Evolutionary conservation across 1,140 invertebrate species (phyloP).

Genomic region (Physella acuta): DNA sequence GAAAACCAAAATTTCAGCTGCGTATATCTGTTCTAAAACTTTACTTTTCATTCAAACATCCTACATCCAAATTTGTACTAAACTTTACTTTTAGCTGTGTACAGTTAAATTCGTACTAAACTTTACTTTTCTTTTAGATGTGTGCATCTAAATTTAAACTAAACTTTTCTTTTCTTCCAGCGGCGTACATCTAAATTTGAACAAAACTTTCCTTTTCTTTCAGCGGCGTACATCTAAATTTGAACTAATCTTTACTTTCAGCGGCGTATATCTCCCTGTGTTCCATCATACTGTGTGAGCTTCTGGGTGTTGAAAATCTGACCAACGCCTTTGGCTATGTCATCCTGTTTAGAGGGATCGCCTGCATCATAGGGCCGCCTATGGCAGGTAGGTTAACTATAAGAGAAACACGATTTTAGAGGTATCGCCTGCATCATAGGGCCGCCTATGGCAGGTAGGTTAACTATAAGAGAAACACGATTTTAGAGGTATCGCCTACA

Average conservation of each 20-base stretch:
- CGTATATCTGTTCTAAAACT: no score
- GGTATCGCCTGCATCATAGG: slow-evolving; percentile 86
- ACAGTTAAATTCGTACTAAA: no score
- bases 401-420: no score
- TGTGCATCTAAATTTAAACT: neutral
- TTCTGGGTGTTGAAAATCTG: slow-evolving; percentile 90
- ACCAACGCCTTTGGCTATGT: slow-evolving; percentile 96
- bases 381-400: slow-evolving; percentile 64
- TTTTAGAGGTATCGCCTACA: neutral
- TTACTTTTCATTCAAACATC: no score
- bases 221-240: neutral
- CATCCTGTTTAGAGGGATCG: slow-evolving; percentile 89
- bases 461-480: neutral
- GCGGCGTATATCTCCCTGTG: slow-evolving; percentile 96
- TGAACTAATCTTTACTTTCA: slow-evolving; percentile 50
- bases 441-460: slow-evolving; percentile 64
- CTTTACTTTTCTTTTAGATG: no score
- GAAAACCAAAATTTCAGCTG: no score
- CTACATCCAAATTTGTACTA: no score
- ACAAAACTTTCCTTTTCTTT: neutral
- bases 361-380: slow-evolving; percentile 77
- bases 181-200: neutral
- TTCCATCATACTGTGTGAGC: slow-evolving; percentile 94
- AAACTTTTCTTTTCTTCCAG: neutral
- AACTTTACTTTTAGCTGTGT: no score